Conservation (phyloP, 1,140 invertebrate species). For the Ips typographus region DNA sequence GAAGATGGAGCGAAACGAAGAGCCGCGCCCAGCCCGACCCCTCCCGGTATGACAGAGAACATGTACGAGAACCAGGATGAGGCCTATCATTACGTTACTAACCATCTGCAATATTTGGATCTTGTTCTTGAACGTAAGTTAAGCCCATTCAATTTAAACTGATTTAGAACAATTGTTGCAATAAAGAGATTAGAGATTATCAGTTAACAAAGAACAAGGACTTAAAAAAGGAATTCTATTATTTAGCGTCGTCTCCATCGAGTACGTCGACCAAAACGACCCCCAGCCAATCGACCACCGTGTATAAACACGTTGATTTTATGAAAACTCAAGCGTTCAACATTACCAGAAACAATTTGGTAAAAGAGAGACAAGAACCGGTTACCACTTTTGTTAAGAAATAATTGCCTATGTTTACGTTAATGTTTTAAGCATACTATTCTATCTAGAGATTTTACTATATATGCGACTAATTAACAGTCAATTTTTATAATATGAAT, state of each 20-base stretch:
- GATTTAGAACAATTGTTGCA: too few species aligned
- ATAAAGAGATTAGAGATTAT: too few species aligned
- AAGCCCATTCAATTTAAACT: background rate
- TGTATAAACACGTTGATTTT: slow-evolving; percentile 90
- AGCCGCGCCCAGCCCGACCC: slow-evolving; percentile 58
- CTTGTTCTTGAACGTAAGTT: slow-evolving; percentile 63
- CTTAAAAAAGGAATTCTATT: background rate
- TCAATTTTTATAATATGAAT: too few species aligned
- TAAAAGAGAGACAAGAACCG: slow-evolving; percentile 53
- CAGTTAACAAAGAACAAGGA: too few species aligned
- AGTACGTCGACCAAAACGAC: slow-evolving; percentile 10
- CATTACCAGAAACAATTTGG: slow-evolving; percentile 78
- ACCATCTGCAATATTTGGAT: slow-evolving; percentile 70
- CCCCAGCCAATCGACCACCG: slow-evolving; percentile 58
- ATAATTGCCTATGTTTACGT: slow-evolving; percentile 23
- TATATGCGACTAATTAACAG: too few species aligned
- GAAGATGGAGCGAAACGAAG: slow-evolving; percentile 49
- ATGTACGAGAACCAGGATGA: slow-evolving; percentile 37
- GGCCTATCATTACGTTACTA: slow-evolving; percentile 39
- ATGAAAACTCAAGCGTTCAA: slow-evolving; percentile 89
- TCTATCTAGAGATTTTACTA: too few species aligned
- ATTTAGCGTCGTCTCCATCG: slow-evolving; percentile 17
- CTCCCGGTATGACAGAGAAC: slow-evolving; percentile 45
- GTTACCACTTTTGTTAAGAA: slow-evolving; percentile 44
- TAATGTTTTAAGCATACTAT: background rate